Evolutionary conservation across 2,797 vertebrate genomes (phyloP).

Genomic region (Lacerta agilis): DNA sequence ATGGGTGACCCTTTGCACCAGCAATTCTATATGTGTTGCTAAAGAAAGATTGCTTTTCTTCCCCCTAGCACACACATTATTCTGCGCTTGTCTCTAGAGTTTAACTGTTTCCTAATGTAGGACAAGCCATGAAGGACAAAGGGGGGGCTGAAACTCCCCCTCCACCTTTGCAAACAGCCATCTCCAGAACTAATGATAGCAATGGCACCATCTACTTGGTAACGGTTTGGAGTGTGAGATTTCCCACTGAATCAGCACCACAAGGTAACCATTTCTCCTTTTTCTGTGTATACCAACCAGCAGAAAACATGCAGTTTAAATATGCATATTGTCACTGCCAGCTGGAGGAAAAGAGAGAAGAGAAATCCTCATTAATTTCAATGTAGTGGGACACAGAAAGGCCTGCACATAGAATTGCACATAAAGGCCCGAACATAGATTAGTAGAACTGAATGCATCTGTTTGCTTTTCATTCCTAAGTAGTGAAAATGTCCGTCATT

Average conservation of each 20-base stretch:
- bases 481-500: not conserved
- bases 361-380: not conserved
- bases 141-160: conserved; percentile 14
- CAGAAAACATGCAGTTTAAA: not conserved
- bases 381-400: not conserved
- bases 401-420: not conserved
- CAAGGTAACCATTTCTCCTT: not conserved
- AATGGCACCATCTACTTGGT: not conserved
- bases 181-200: conserved; percentile 14
- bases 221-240: not conserved
- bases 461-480: not conserved
- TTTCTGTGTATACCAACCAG: not conserved
- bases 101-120: conserved; percentile 45
- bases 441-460: not conserved
- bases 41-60: conserved; percentile 31
- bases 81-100: conserved; percentile 34
- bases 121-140: conserved; percentile 22
- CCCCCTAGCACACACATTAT: not conserved
- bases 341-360: not conserved
- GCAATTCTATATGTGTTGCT: conserved; percentile 16
- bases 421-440: not conserved
- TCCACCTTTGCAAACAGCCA: not conserved
- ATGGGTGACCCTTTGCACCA: conserved; percentile 32
- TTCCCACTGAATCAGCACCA: conserved; percentile 16
- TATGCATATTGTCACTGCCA: not conserved